Conservation (phyloP, 2,888 invertebrate genomes). For the Byasa hedistus region DNA sequence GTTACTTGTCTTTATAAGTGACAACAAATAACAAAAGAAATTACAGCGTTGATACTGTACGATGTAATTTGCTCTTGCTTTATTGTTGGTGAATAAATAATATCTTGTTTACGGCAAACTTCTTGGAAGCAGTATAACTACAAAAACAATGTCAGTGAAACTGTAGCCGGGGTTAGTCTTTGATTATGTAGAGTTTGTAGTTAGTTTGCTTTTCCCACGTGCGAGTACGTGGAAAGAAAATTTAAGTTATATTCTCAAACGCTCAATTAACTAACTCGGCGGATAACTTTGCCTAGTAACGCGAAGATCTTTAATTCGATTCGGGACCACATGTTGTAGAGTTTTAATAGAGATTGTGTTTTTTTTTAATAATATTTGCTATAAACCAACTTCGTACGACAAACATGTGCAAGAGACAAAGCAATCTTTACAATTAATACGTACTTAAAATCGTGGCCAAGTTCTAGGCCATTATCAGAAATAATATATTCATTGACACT, state of each 20-base stretch:
- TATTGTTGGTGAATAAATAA: slow-evolving; percentile 6
- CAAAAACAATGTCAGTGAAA: slow-evolving; percentile 15
- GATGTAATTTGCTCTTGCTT: not conserved
- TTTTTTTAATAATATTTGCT: too few relatives aligned
- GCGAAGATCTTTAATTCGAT: not conserved
- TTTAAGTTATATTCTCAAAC: slow-evolving; percentile 4
- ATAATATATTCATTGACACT: too few relatives aligned
- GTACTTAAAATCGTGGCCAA: too few relatives aligned
- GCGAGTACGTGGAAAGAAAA: slow-evolving; percentile 2
- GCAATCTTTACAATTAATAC: too few relatives aligned
- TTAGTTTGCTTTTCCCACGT: slow-evolving; percentile 11
- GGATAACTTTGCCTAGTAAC: not conserved
- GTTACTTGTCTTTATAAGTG: not conserved
- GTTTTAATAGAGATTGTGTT: too few relatives aligned
- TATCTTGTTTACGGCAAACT: not conserved
- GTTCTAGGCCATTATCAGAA: too few relatives aligned
- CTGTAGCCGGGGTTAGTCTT: slow-evolving; percentile 13
- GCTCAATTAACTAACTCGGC: too few relatives aligned
- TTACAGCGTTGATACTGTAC: not conserved
- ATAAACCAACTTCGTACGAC: too few relatives aligned
- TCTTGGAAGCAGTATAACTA: slow-evolving; percentile 10
- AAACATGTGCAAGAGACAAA: too few relatives aligned
- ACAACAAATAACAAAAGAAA: slow-evolving; percentile 16
- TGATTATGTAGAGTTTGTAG: slow-evolving; percentile 13
- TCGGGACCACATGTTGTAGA: too few relatives aligned